A percentile compares a stretch with the other conserved stretches of the same genome.
phyloP scores from a whole-genome alignment of 1,140 invertebrate genomes.

The Brachionus rubens region DNA sequence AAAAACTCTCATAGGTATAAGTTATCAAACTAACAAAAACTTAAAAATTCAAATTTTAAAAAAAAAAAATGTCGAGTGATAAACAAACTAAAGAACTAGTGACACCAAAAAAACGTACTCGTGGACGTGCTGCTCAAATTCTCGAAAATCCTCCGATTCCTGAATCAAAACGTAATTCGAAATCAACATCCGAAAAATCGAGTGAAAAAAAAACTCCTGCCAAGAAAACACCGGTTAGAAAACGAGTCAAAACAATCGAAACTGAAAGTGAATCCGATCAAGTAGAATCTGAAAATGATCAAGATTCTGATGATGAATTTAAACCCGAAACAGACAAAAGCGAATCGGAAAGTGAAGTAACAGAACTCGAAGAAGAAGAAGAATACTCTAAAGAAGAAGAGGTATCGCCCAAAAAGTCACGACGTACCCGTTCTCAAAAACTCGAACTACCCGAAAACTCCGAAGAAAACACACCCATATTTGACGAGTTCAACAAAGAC shows the following conservation, averaged over 20 bases:
- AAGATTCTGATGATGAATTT: too few species aligned
- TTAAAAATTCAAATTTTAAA: not conserved
- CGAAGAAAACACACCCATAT: not conserved
- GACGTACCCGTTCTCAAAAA: not conserved
- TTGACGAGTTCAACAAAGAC: not conserved
- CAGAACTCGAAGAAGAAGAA: not conserved
- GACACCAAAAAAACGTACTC: not conserved
- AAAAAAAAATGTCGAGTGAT: slow-evolving; percentile 7
- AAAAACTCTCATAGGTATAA: too few species aligned
- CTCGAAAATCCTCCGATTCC: not conserved
- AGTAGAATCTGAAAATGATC: not conserved
- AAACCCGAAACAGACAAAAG: too few species aligned
- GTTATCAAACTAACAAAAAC: too few species aligned
- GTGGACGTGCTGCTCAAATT: not conserved
- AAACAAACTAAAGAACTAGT: not conserved
- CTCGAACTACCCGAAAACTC: not conserved
- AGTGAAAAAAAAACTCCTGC: not conserved
- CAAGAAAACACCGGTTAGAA: too few species aligned
- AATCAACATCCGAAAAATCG: not conserved
- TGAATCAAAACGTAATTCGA: too few species aligned
- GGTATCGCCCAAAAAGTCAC: not conserved
- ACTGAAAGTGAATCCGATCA: not conserved
- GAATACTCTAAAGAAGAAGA: not conserved
- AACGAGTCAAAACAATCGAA: not conserved
- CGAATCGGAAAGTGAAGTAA: not conserved